Base-by-base conservation (phyloP, 92 coral and sea anemone genomes). In the Anthopleura xanthogrammica region DNA sequence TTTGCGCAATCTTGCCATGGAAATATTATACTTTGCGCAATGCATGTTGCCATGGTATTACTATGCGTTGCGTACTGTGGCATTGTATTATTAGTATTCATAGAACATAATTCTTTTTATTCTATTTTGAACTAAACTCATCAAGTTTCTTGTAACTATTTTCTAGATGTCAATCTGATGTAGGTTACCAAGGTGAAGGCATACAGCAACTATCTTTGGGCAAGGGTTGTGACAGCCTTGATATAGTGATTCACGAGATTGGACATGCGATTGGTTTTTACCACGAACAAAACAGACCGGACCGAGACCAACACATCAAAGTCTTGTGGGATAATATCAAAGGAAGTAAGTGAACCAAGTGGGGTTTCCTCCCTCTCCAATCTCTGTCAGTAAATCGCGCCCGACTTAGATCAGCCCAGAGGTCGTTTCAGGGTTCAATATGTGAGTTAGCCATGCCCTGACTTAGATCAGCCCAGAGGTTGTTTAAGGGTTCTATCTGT, bases 281-380 rank as follows among this genome's bases (percentile, higher is more conserved):
- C 87, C 98, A 95, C 81, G 98, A 95, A 54, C 98, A 95, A 57
- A 95, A 95, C 84, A 71, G 98, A 54, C 98, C 98, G 7, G 98
- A 95, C 89, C 82, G 98, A 48, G 93, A 95, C 46, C 79, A 87
- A 70, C 91, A 86, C 80, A 85, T 95, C 78, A 82, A 52, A 43
- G 90, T 95, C n/a, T 75, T 88, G 12, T 81, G 83, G 57, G 81
- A 95, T 4, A 95, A 95, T 76, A 94, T 95, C 60, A 76, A 73
- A n/a, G 65, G 89, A 36, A 81, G 98, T 95, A 85, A 91, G 93
- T 68, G 60, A 64, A 5, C 76, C 19, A 5, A 72, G 40, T 72
- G 9, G 50, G 9, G 36, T 29, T 29, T 29, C 36, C 36, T 29
- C 36, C 36, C 36, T 29, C 36, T 29, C 36, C 36, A 29, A 29